Evolutionary conservation across 2,113 vertebrate genomes (phyloP), one percentile per base, ranked within the genome.

Genomic region (Channa maculata): DNA sequence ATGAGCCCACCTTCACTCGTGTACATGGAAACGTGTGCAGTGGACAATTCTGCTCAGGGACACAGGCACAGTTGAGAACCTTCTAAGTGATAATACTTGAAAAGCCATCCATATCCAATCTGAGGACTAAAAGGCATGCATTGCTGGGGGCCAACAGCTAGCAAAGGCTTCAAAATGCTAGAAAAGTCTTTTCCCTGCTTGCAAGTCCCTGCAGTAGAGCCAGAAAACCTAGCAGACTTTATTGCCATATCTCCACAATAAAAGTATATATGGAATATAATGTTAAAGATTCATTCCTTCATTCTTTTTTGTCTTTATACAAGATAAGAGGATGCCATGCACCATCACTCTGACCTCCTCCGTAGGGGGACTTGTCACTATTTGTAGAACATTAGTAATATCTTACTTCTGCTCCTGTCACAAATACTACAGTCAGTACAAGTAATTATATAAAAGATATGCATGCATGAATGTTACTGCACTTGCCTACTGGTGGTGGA

Each of bases 71-170:
- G 24, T 57, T 15, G 69, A 86, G 62, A 45, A 78, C 64, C 86
- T 73, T 69, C 84, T 80, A 50, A 63, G 48, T 79, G 68, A 85
- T 82, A 89, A 85, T 79, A 77, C 61, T 80, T 37, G 13, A 71
- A 87, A 86, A 84, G 54, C 38, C 80, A 80, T 71, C 82, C 80
- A 85, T 70, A 84, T 78, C 80, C 77, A 88, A 79, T 88, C 70
- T 84, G 49, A 37, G 71, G 69, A 67, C 71, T 87, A 85, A 86
- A 82, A 86, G 61, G 74, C 75, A 80, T 84, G 75, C 33, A 78
- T 70, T 78, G 83, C 77, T 85, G 5, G 11, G 53, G 78, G 72
- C 33, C 39, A 54, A 36, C 58, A 64, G 45, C 46, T 71, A 65
- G 72, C 51, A 77, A 72, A 86, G 83, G 62, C 62, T 83, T 80